Percentiles rank a stretch among this genome's conserved stretches.
Conservation (phyloP, 2,797 vertebrate genomes). For the Gallinago solitaria region DNA sequence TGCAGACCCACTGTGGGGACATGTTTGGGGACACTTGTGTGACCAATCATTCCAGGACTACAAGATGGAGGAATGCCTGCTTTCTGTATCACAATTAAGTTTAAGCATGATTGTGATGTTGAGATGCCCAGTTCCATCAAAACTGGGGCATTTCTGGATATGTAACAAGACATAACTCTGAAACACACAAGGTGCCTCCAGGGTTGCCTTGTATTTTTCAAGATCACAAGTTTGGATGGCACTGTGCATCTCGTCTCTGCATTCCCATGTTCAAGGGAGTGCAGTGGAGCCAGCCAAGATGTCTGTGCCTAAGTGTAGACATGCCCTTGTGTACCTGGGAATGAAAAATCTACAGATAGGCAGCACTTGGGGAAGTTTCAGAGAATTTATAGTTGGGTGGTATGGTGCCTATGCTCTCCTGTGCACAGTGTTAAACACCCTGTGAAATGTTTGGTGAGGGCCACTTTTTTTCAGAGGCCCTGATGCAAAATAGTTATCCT, state of each 20-base stretch:
- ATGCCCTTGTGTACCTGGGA: neutral
- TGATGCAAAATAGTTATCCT: neutral
- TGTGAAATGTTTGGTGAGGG: neutral
- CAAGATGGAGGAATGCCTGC: neutral
- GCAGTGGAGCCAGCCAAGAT: neutral
- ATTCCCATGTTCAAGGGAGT: neutral
- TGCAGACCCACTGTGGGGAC: neutral
- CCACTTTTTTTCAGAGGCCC: neutral
- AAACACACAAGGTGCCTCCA: neutral
- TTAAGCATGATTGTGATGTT: neutral
- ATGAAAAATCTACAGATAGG: neutral
- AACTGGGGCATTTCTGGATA: neutral
- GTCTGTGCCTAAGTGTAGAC: neutral
- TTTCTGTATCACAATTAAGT: neutral
- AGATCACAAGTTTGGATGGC: neutral
- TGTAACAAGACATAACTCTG: neutral
- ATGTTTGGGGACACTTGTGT: neutral
- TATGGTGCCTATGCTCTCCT: neutral
- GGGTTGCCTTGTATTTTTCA: neutral
- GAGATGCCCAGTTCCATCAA: neutral
- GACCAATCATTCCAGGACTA: neutral
- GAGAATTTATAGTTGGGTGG: neutral
- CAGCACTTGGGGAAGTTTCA: neutral
- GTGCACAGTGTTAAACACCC: fast-evolving
- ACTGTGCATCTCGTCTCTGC: neutral